Percentiles rank a stretch among this genome's conserved stretches.
phyloP scores from a whole-genome alignment of 1,140 invertebrate genomes.

The Eriocheir sinensis region DNA sequence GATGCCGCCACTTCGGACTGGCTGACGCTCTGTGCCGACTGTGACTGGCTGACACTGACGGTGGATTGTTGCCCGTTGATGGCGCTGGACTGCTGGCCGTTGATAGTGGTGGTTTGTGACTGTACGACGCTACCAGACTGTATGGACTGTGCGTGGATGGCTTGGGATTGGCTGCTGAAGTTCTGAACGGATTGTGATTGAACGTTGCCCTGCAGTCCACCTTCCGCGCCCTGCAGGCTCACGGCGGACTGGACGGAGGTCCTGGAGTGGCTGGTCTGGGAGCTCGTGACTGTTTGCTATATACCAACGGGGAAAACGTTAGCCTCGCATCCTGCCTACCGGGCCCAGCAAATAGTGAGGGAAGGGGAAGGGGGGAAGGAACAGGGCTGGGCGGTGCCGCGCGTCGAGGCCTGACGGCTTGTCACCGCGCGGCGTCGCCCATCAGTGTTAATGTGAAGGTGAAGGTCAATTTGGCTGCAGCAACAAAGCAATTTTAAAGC shows the following conservation, averaged over 20 bases:
- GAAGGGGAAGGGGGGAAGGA: no score
- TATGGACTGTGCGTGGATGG: conserved; percentile 44
- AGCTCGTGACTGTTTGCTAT: conserved; percentile 67
- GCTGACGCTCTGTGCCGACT: conserved; percentile 28
- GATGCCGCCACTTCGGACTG: background rate
- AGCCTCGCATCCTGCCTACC: background rate
- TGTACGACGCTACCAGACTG: conserved; percentile 40
- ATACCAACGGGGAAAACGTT: conserved; percentile 62
- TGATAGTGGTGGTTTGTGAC: background rate
- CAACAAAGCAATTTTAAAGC: background rate
- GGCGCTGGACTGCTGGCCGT: background rate
- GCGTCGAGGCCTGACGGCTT: background rate
- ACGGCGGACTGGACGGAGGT: conserved; percentile 59
- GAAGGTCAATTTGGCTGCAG: background rate
- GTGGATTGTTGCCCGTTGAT: background rate
- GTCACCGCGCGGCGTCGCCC: background rate
- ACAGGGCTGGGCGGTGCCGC: background rate
- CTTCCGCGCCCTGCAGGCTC: conserved; percentile 42
- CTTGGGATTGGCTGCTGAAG: conserved; percentile 40
- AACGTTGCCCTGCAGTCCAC: background rate
- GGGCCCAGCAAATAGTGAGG: background rate
- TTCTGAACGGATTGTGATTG: conserved; percentile 44
- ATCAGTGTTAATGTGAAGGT: background rate
- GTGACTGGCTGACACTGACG: conserved; percentile 46
- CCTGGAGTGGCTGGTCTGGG: conserved; percentile 51